These are phyloP conservation scores for Philaethria dido DNA, from an alignment of 2,888 invertebrate species.

Conservation along the genomic window DNA sequence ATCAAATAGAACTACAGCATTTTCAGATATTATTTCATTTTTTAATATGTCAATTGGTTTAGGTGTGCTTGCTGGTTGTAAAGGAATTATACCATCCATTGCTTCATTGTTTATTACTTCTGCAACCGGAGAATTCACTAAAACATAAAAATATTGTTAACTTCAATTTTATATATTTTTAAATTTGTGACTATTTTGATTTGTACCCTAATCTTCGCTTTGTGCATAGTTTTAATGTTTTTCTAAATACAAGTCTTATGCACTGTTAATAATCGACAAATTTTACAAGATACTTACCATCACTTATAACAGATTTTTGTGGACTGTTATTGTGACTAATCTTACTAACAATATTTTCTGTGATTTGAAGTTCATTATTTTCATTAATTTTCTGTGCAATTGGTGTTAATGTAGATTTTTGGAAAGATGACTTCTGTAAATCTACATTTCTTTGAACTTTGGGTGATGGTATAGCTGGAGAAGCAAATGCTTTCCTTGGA, in stretches of 20 bases:
- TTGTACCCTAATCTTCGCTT: too few species aligned
- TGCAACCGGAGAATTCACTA: constrained; percentile 52
- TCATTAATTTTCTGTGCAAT: constrained; percentile 47
- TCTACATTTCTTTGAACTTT: constrained; percentile 49
- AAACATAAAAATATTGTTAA: neutral
- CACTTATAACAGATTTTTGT: constrained; percentile 49
- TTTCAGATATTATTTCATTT: constrained; percentile 75
- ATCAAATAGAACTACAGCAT: constrained; percentile 76
- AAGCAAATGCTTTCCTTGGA: constrained; percentile 42
- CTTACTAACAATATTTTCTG: constrained; percentile 47
- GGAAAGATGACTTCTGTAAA: constrained; percentile 45
- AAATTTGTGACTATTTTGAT: too few species aligned
- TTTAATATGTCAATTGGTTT: constrained; percentile 70
- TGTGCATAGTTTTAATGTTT: too few species aligned
- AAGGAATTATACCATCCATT: constrained; percentile 75
- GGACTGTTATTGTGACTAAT: constrained; percentile 43
- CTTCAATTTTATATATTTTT: neutral
- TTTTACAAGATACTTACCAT: constrained; percentile 55
- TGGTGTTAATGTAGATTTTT: constrained; percentile 42
- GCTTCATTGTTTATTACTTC: constrained; percentile 55
- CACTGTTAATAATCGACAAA: neutral
- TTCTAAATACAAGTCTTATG: neutral
- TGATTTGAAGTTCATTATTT: constrained; percentile 47
- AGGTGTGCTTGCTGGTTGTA: constrained; percentile 57
- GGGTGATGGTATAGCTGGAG: constrained; percentile 50